These are phyloP conservation scores for Saccostrea cuccullata DNA, from an alignment of 1,140 invertebrate genomes.

Conservation along the genomic window DNA sequence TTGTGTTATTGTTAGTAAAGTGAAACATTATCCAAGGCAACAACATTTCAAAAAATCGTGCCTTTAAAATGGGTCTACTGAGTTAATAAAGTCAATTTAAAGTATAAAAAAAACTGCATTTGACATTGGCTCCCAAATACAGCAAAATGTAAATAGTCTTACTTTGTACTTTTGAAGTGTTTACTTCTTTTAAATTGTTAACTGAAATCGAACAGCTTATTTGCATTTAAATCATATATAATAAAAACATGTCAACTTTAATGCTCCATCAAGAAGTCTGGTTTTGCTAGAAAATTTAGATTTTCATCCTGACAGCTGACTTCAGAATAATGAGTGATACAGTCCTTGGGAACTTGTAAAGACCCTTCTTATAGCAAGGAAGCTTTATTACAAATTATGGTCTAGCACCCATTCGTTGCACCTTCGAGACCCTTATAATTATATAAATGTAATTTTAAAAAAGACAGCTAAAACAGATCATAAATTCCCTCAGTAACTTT, in stretches of 20 bases:
- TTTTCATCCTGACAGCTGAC: not conserved
- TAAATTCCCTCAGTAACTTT: too few relatives aligned
- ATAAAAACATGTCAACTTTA: not conserved
- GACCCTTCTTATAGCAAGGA: not conserved
- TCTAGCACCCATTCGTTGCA: not conserved
- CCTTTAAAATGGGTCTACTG: too few relatives aligned
- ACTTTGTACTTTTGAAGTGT: too few relatives aligned
- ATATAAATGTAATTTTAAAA: too few relatives aligned
- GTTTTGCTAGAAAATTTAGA: not conserved
- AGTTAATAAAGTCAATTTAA: too few relatives aligned
- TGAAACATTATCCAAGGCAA: too few relatives aligned
- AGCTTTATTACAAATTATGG: not conserved
- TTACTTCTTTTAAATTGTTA: not conserved
- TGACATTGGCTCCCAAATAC: too few relatives aligned
- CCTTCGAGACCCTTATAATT: not conserved
- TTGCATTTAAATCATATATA: not conserved
- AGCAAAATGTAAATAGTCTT: too few relatives aligned
- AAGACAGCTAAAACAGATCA: too few relatives aligned
- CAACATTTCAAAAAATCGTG: too few relatives aligned
- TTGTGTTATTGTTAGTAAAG: too few relatives aligned
- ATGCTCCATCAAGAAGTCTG: not conserved
- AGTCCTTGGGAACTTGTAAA: not conserved
- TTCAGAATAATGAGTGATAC: not conserved
- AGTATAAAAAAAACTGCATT: too few relatives aligned
- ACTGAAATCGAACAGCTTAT: not conserved